Evolutionary conservation across 2,797 vertebrate species (phyloP).

Genomic region (Taenioides sp.): DNA sequence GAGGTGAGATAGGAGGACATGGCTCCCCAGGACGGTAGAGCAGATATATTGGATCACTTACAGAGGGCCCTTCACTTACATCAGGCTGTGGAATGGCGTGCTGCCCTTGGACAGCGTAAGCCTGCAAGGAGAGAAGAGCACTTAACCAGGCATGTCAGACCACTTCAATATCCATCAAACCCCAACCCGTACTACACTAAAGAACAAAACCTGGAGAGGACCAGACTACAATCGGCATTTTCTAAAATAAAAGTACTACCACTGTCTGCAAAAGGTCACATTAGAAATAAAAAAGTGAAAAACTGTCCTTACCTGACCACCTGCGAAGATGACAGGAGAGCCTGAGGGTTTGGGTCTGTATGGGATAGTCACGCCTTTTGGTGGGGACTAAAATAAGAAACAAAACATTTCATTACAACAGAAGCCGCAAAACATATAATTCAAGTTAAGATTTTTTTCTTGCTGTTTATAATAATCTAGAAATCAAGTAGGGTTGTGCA

Average conservation of each 20-base stretch:
- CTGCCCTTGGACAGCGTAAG: conserved; percentile 99
- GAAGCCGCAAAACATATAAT: background rate
- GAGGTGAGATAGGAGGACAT: conserved; percentile 52
- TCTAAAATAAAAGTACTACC: background rate
- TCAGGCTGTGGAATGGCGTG: conserved; percentile 99
- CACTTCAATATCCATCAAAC: conserved; percentile 46
- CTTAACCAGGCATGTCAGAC: conserved; percentile 55
- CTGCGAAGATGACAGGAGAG: conserved; percentile 98
- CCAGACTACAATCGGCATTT: background rate
- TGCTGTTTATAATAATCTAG: background rate
- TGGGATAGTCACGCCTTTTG: conserved; percentile 98
- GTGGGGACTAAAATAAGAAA: conserved; percentile 86
- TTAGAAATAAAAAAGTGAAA: background rate
- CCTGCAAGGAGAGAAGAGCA: conserved; percentile 85
- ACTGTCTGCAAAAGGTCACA: conserved; percentile 11
- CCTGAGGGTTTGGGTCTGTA: conserved; percentile 98
- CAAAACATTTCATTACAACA: background rate
- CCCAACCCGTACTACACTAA: conserved; percentile 30
- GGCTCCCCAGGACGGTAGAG: conserved; percentile 64
- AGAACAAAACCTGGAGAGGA: conserved; percentile 26
- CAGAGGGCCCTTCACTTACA: conserved; percentile 89
- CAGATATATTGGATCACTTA: conserved; percentile 79
- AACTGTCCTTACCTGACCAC: conserved; percentile 88
- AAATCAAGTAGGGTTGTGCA: background rate
- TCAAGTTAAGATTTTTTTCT: too few species aligned